Conservation (phyloP, 2,888 invertebrate genomes). For the Ceramica pisi region DNA sequence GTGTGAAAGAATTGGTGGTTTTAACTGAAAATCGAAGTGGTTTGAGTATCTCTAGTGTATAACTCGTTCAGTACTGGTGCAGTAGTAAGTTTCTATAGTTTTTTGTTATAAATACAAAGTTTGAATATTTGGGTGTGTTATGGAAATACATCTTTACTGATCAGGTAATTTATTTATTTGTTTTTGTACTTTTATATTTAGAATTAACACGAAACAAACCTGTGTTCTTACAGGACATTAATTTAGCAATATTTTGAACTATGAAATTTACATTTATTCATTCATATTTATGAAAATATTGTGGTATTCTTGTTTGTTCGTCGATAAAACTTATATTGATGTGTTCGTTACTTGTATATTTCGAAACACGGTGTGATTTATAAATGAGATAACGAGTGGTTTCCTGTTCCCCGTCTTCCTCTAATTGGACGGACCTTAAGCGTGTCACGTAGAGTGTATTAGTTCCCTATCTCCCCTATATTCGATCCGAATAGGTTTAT, state of each 20-base stretch:
- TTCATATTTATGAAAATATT: slow-evolving; percentile 17
- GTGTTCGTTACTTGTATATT: not conserved
- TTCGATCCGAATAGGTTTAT: not conserved
- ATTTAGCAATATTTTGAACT: not conserved
- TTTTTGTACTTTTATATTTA: slow-evolving; percentile 7
- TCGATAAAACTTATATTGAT: slow-evolving; percentile 21
- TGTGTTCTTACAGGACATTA: not conserved
- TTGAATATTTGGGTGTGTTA: slow-evolving; percentile 58
- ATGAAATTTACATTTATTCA: not conserved
- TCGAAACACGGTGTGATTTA: not conserved
- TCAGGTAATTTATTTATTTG: slow-evolving; percentile 58
- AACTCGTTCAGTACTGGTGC: slow-evolving; percentile 46
- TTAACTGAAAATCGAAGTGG: slow-evolving; percentile 36
- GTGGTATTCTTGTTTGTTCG: not conserved
- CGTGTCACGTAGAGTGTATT: slow-evolving; percentile 36
- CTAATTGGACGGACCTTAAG: slow-evolving; percentile 18
- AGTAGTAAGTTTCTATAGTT: slow-evolving; percentile 45
- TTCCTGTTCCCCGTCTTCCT: slow-evolving; percentile 12
- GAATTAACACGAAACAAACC: not conserved
- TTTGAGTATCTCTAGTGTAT: slow-evolving; percentile 32
- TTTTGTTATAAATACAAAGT: slow-evolving; percentile 51
- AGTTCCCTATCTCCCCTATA: slow-evolving; percentile 19
- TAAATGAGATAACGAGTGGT: slow-evolving; percentile 11
- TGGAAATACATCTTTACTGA: slow-evolving; percentile 44
- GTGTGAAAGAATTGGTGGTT: slow-evolving; percentile 39